Evolutionary conservation across 1,140 invertebrate species (phyloP).

Genomic region (Drosophila funebris): DNA sequence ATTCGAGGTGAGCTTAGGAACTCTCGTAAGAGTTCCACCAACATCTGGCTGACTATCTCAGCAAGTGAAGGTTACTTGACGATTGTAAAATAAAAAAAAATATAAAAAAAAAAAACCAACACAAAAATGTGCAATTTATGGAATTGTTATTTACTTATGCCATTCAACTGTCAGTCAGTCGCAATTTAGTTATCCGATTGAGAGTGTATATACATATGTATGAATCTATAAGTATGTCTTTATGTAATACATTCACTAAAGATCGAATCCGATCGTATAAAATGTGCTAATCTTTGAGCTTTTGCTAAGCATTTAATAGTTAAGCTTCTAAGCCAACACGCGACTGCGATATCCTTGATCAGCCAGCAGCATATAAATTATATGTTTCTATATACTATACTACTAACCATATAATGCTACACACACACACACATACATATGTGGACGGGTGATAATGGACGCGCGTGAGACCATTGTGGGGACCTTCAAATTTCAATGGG

Average conservation of each 20-base stretch:
- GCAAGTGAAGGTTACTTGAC: constrained; percentile 22
- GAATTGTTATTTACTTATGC: background rate
- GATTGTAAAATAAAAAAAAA: constrained; percentile 7
- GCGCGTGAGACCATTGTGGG: constrained; percentile 37
- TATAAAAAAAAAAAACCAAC: too few relatives aligned
- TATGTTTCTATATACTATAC: constrained; percentile 16
- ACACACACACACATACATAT: background rate
- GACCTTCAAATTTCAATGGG: constrained; percentile 41
- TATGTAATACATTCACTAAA: constrained; percentile 5
- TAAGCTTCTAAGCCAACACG: constrained; percentile 26
- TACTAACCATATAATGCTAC: background rate
- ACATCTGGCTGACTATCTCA: background rate
- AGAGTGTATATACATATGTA: background rate
- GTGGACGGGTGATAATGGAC: background rate
- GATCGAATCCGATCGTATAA: constrained; percentile 1
- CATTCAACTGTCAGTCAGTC: background rate
- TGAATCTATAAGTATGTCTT: background rate
- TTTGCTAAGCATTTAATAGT: background rate
- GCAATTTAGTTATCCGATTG: background rate
- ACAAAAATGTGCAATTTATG: constrained; percentile 31
- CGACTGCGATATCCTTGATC: constrained; percentile 37
- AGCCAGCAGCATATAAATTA: constrained; percentile 25
- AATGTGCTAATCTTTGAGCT: constrained; percentile 3
- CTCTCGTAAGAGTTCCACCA: background rate
- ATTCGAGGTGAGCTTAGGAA: constrained; percentile 1